Conservation (phyloP, 2,888 invertebrate species). For the Pachliopta kotzebuea region DNA sequence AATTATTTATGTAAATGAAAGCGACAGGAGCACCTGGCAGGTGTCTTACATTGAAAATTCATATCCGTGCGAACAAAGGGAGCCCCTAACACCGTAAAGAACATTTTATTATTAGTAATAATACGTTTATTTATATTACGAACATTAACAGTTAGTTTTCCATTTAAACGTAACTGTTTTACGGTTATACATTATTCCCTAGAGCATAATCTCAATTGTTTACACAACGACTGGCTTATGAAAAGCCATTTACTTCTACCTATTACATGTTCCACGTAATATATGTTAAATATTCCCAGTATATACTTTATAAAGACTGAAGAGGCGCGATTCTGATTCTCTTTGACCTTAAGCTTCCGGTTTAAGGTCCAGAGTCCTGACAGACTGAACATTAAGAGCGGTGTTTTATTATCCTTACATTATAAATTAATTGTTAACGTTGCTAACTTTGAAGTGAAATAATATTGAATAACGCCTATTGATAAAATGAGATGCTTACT, state of each 20-base stretch:
- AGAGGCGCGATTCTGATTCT: neutral
- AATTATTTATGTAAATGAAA: conserved; percentile 23
- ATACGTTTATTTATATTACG: neutral
- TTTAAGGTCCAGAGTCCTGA: no score
- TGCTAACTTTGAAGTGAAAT: no score
- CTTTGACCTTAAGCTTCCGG: no score
- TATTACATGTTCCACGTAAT: no score
- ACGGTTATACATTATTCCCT: neutral
- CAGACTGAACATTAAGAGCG: no score
- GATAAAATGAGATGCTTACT: no score
- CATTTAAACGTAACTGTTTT: neutral
- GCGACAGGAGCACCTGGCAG: conserved; percentile 18
- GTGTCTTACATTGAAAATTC: conserved; percentile 23
- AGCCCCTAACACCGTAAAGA: neutral
- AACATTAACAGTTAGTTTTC: neutral
- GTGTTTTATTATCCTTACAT: no score
- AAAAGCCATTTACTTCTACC: neutral
- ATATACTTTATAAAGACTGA: neutral
- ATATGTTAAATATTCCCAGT: no score
- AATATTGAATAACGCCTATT: no score
- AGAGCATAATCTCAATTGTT: neutral
- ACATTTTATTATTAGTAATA: neutral
- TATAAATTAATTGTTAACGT: no score
- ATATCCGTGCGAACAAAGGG: conserved; percentile 18
- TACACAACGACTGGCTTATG: neutral